These are phyloP conservation scores for Catharus bicknelli DNA, from an alignment of 2,113 vertebrate genomes.

Conservation along the genomic window DNA sequence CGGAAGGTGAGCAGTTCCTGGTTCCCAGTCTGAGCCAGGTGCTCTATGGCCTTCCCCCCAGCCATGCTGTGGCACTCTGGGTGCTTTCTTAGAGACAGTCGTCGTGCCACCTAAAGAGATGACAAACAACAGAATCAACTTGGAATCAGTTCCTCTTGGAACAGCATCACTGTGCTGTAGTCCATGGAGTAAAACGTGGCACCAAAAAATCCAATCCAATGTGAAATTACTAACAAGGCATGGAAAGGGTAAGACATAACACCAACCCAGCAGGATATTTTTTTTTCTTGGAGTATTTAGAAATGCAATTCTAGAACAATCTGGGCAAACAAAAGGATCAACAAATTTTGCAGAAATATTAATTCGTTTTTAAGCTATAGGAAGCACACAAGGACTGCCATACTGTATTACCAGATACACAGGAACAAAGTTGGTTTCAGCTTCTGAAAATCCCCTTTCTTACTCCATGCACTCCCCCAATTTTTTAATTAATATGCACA, in stretches of 20 bases:
- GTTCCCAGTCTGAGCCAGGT: slow-evolving; percentile 83
- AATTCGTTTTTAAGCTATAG: background rate
- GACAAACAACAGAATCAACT: background rate
- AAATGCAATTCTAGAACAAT: background rate
- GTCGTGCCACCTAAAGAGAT: slow-evolving; percentile 84
- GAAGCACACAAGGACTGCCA: accelerated
- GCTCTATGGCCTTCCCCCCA: slow-evolving; percentile 90
- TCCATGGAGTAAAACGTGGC: accelerated
- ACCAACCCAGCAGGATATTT: too few species aligned
- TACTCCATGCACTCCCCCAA: background rate
- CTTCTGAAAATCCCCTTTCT: background rate
- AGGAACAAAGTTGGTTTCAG: background rate
- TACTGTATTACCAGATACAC: background rate
- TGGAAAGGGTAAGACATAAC: accelerated
- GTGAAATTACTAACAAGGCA: background rate
- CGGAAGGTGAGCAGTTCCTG: slow-evolving; percentile 65
- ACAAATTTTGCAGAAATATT: background rate
- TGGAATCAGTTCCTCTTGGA: background rate
- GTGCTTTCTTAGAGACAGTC: slow-evolving; percentile 85
- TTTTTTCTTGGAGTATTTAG: background rate
- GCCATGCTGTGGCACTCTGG: slow-evolving; percentile 81
- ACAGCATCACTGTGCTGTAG: background rate
- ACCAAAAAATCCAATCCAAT: background rate
- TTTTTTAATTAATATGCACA: background rate
- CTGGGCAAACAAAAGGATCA: background rate